phyloP scores from a whole-genome alignment of 2,797 vertebrate species.

The Hippopotamyrus pictus region DNA sequence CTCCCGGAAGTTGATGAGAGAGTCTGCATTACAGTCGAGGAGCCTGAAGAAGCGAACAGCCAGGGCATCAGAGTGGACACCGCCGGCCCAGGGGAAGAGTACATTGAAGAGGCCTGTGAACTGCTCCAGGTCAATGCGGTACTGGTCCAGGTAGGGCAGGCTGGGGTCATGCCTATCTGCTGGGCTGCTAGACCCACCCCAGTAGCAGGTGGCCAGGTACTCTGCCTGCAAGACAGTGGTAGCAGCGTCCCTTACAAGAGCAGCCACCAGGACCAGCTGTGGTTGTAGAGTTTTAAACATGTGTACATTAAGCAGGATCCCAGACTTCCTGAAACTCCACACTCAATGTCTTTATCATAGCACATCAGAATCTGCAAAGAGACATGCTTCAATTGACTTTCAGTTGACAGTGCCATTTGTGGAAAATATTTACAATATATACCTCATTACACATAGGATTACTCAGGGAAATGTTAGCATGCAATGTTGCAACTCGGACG shows the following conservation, averaged over 20 bases:
- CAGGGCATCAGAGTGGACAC: slow-evolving; percentile 76
- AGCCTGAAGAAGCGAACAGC: slow-evolving; percentile 81
- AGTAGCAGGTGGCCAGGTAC: slow-evolving; percentile 96
- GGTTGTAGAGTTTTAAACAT: not conserved
- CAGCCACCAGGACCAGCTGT: not conserved
- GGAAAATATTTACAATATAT: not conserved
- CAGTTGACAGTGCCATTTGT: not conserved
- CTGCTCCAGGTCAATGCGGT: slow-evolving; percentile 92
- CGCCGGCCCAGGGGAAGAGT: slow-evolving; percentile 90
- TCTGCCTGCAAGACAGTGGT: slow-evolving; percentile 66
- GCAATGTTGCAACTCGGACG: not conserved
- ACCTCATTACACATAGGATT: not conserved
- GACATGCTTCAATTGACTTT: not conserved
- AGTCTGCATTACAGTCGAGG: slow-evolving; percentile 82
- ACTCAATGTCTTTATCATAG: not conserved
- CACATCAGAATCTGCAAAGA: not conserved
- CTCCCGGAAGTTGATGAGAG: slow-evolving; percentile 92
- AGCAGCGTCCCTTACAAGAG: not conserved
- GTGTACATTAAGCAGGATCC: not conserved
- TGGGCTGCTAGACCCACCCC: slow-evolving; percentile 88
- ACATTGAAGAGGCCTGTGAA: slow-evolving; percentile 87
- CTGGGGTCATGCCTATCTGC: slow-evolving; percentile 89
- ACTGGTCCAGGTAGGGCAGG: slow-evolving; percentile 95
- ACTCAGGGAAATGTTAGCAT: not conserved
- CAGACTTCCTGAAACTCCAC: not conserved